Percentiles rank a stretch among this genome's conserved stretches.
phyloP scores from a whole-genome alignment of 2,113 vertebrate genomes.

The Laterallus jamaicensis region DNA sequence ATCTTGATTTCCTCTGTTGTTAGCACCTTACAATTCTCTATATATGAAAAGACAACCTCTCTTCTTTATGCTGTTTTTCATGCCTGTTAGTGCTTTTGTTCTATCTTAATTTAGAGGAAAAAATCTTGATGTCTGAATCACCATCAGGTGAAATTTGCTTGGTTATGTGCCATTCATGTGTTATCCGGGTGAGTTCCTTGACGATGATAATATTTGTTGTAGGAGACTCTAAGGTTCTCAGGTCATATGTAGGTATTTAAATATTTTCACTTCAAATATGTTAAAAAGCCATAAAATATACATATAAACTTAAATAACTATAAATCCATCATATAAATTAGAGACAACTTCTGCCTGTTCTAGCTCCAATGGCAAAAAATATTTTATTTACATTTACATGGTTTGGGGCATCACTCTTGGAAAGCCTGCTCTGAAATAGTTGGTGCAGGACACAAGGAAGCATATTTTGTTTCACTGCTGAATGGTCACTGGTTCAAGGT shows the following conservation, averaged over 20 bases:
- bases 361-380: not conserved
- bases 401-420: not conserved
- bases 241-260: not conserved
- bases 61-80: not conserved
- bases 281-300: not conserved
- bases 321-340: not conserved
- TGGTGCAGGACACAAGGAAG: not conserved
- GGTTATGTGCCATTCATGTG: not conserved
- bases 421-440: not conserved
- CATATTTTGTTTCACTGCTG: not conserved
- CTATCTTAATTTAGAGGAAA: not conserved
- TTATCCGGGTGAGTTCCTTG: not conserved
- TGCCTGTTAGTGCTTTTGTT: not conserved
- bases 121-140: not conserved
- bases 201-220: not conserved
- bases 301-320: too few species aligned
- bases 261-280: not conserved
- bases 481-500: not conserved
- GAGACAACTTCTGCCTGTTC: not conserved
- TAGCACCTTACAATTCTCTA: not conserved
- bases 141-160: not conserved
- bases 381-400: not conserved
- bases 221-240: not conserved
- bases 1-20: not conserved
- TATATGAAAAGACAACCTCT: not conserved